Conservation (phyloP, 1,140 invertebrate species). For the Chrysopa pallens region DNA sequence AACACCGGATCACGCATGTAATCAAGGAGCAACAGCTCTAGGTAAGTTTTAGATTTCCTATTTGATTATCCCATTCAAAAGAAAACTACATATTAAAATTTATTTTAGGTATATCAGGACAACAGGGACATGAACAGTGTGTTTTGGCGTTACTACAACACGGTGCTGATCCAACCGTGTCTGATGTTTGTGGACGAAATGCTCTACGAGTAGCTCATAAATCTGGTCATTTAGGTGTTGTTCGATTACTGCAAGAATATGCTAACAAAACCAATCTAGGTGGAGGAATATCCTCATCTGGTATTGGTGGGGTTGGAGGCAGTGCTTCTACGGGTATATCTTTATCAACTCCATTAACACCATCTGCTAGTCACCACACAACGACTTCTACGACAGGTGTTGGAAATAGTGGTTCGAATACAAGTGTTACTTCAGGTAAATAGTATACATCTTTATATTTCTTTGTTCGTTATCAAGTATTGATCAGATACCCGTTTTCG, state of each 20-base stretch:
- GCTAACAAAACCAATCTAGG: conserved; percentile 11
- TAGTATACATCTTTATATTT: neutral
- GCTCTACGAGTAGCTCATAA: conserved; percentile 60
- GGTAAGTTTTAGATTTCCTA: conserved; percentile 22
- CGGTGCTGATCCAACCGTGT: conserved; percentile 81
- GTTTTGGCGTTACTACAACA: conserved; percentile 70
- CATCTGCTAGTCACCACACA: conserved; percentile 7
- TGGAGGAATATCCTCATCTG: neutral
- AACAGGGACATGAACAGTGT: conserved; percentile 84
- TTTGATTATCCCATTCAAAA: conserved; percentile 1
- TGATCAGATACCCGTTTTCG: too few species aligned
- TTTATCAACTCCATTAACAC: neutral
- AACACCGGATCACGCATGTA: conserved; percentile 75
- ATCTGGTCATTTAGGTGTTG: conserved; percentile 53
- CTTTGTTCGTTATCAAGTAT: too few species aligned
- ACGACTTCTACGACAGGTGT: neutral
- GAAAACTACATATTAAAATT: conserved; percentile 1
- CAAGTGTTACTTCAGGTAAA: conserved; percentile 25
- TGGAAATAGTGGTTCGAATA: neutral
- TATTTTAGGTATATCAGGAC: conserved; percentile 51
- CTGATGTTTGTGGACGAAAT: conserved; percentile 75
- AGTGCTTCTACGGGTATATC: neutral
- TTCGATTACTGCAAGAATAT: conserved; percentile 42
- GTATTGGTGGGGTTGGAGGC: neutral
- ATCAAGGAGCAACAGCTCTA: conserved; percentile 83